Evolutionary conservation across 2,113 vertebrate species (phyloP).

Genomic region (Zosterops borbonicus): DNA sequence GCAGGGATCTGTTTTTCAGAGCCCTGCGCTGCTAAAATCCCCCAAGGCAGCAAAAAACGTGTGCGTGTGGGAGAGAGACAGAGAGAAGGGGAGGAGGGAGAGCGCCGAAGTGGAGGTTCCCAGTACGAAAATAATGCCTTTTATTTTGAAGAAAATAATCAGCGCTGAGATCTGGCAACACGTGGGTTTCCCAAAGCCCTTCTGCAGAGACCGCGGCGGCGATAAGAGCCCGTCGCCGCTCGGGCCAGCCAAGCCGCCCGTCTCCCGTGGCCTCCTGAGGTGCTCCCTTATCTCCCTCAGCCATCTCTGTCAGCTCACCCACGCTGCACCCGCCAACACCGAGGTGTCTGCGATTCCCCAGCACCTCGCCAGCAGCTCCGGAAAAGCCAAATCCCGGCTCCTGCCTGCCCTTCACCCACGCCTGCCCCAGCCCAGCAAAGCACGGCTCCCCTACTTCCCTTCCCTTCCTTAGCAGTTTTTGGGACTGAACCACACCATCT

Average conservation of each 20-base stretch:
- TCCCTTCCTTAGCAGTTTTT: accelerated
- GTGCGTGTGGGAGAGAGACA: neutral
- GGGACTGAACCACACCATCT: accelerated
- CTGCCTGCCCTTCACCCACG: neutral
- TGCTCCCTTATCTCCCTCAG: slow-evolving; percentile 10
- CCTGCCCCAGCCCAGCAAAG: neutral
- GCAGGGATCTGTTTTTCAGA: slow-evolving; percentile 5
- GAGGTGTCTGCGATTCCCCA: neutral
- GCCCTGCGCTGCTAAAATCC: neutral
- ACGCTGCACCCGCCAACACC: neutral
- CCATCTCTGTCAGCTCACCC: slow-evolving; percentile 24
- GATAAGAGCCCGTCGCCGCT: neutral
- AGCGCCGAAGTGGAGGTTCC: neutral
- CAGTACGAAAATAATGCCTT: slow-evolving; percentile 43
- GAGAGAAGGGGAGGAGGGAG: neutral
- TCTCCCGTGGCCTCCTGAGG: neutral
- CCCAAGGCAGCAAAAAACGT: neutral
- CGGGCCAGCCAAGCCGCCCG: neutral
- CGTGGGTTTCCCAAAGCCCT: slow-evolving; percentile 47
- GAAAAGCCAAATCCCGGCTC: neutral
- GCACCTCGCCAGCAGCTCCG: neutral
- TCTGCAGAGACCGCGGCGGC: neutral
- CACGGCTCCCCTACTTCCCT: accelerated
- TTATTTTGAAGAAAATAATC: slow-evolving; percentile 18
- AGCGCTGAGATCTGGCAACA: slow-evolving; percentile 35